A percentile compares a stretch with the other conserved stretches of the same genome.
These are phyloP conservation scores for Xiphophorus birchmanni DNA, from an alignment of 2,797 vertebrate genomes.

Conservation along the genomic window DNA sequence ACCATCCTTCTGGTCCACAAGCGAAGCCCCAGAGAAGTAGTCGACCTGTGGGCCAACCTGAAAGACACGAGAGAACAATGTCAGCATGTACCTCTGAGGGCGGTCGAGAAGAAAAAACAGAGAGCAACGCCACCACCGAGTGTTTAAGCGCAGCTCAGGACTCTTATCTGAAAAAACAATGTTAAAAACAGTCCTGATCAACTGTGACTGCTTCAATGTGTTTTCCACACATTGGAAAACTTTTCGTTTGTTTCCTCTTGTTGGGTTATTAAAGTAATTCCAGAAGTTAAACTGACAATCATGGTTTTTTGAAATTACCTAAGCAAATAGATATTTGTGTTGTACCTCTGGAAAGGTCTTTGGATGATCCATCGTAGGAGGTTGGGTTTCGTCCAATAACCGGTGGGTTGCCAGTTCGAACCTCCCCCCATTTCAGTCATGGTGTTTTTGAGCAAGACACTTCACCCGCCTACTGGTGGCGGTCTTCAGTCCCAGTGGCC, in stretches of 20 bases:
- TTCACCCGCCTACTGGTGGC: background rate
- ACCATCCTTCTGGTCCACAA: conserved; percentile 78
- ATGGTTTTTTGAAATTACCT: background rate
- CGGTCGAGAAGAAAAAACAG: accelerated
- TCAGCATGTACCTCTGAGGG: conserved; percentile 47
- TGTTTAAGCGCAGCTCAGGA: background rate
- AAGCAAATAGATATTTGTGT: background rate
- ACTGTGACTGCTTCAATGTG: background rate
- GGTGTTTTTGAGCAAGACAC: background rate
- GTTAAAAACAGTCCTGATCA: background rate
- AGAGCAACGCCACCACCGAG: background rate
- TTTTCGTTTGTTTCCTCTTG: background rate
- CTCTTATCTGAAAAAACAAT: background rate
- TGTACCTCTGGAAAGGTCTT: background rate
- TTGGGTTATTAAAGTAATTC: background rate
- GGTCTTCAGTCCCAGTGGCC: background rate
- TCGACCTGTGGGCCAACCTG: conserved; percentile 62
- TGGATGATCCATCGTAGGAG: background rate
- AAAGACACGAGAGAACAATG: conserved; percentile 54
- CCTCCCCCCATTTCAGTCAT: background rate
- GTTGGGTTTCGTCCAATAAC: background rate
- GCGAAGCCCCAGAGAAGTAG: conserved; percentile 64
- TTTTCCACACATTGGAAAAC: background rate
- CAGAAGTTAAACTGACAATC: background rate
- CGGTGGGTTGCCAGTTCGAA: too few relatives aligned